A percentile compares a stretch with the other conserved stretches of the same genome.
Conservation (phyloP, 2,113 vertebrate genomes). For the Lanius collurio region DNA sequence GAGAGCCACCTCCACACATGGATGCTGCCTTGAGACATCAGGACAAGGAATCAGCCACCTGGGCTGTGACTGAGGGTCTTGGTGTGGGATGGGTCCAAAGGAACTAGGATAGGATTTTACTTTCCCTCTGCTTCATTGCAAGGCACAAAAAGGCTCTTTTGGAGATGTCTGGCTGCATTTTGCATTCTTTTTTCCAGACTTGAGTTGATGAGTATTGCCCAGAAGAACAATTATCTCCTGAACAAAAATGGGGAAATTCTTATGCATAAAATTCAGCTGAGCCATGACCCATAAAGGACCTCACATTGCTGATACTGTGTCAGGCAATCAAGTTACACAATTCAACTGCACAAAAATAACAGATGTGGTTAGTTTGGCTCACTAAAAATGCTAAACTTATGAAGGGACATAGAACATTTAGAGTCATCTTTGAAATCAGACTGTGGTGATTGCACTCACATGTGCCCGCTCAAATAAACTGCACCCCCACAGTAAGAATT, state of each 20-base stretch:
- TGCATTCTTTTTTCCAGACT: not conserved
- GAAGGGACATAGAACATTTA: not conserved
- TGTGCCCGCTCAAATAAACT: not conserved
- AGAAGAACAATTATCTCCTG: not conserved
- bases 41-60: not conserved
- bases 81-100: not conserved
- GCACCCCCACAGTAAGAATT: not conserved
- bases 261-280: not conserved
- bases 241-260: not conserved
- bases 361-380: not conserved
- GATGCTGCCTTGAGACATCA: not conserved
- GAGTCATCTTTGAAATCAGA: not conserved
- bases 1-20: accelerated
- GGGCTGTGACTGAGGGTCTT: not conserved
- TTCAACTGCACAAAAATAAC: not conserved
- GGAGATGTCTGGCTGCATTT: not conserved
- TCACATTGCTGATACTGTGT: not conserved
- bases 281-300: not conserved
- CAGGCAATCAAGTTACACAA: not conserved
- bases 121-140: not conserved
- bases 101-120: not conserved
- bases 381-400: not conserved
- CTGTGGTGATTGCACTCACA: not conserved
- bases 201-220: not conserved
- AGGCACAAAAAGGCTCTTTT: not conserved